phyloP scores from a whole-genome alignment of 2,113 vertebrate genomes.

The Syngnathus typhle region DNA sequence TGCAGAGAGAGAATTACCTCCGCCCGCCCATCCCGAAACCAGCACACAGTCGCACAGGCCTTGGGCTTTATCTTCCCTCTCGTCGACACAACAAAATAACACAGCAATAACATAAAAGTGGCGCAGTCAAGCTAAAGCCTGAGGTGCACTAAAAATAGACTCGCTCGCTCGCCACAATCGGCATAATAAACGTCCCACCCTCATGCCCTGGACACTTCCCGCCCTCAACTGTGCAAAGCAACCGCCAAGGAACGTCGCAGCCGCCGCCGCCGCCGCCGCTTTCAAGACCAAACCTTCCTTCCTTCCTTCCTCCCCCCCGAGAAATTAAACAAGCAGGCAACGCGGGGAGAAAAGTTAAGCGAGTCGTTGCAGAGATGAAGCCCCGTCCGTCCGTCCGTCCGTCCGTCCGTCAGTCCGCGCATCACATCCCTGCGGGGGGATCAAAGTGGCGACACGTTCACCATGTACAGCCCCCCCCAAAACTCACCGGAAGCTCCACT shows the following conservation, averaged over 20 bases:
- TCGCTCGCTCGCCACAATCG: constrained; percentile 48
- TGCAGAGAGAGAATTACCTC: constrained; percentile 66
- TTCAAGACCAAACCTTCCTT: neutral
- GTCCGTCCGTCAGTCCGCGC: constrained; percentile 8
- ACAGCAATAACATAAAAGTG: neutral
- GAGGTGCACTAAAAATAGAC: constrained; percentile 61
- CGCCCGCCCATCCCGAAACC: constrained; percentile 67
- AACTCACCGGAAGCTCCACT: constrained; percentile 47
- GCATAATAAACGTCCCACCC: constrained; percentile 48
- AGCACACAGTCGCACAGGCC: constrained; percentile 43
- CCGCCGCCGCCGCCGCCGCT: neutral
- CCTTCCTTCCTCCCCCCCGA: neutral
- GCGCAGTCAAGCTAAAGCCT: constrained; percentile 23
- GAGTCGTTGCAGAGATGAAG: constrained; percentile 61
- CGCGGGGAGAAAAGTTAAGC: constrained; percentile 57
- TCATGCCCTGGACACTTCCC: constrained; percentile 55
- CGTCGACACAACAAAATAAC: constrained; percentile 2
- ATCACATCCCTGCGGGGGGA: constrained; percentile 49
- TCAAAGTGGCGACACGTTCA: constrained; percentile 32
- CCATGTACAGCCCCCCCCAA: neutral
- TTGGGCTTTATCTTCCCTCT: constrained; percentile 12
- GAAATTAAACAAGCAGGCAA: constrained; percentile 5
- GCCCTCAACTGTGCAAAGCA: constrained; percentile 42
- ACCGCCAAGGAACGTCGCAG: constrained; percentile 11
- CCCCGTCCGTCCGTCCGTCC: neutral